Percentiles rank a stretch among this genome's conserved stretches.
phyloP scores from a whole-genome alignment of 1,140 invertebrate species.

The Drusus annulatus region DNA sequence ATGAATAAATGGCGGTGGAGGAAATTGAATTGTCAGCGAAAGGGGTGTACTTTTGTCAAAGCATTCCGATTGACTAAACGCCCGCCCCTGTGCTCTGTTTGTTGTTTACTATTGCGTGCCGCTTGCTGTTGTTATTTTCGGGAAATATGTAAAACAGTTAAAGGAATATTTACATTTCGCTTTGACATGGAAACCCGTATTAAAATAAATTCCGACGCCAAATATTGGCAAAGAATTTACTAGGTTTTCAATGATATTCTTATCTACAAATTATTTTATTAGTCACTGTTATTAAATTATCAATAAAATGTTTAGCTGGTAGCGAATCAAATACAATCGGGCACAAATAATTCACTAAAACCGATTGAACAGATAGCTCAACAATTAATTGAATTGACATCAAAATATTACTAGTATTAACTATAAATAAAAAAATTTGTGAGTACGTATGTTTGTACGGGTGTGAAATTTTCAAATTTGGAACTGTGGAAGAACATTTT shows the following conservation, averaged over 20 bases:
- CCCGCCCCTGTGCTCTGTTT: conserved; percentile 9
- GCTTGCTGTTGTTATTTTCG: background rate
- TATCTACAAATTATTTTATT: too few species aligned
- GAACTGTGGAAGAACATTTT: too few species aligned
- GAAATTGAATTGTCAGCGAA: conserved; percentile 28
- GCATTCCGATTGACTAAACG: conserved; percentile 15
- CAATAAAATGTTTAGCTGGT: too few species aligned
- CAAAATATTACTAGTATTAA: too few species aligned
- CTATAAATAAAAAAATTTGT: too few species aligned
- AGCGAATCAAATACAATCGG: too few species aligned
- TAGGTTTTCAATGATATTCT: background rate
- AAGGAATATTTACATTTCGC: background rate
- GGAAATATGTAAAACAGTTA: background rate
- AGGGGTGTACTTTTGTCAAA: conserved; percentile 18
- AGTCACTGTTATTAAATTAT: too few species aligned
- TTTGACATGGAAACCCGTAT: background rate
- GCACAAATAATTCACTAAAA: too few species aligned
- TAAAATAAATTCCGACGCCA: background rate
- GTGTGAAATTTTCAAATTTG: too few species aligned
- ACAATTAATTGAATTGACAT: too few species aligned
- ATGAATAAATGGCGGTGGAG: background rate
- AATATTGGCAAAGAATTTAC: background rate
- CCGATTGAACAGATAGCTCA: too few species aligned
- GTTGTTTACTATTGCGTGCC: background rate
- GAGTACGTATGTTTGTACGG: too few species aligned